Percentiles rank a stretch among this genome's conserved stretches.
Evolutionary conservation across 2,113 vertebrate genomes (phyloP).

Genomic region (Datnioides undecimradiatus): DNA sequence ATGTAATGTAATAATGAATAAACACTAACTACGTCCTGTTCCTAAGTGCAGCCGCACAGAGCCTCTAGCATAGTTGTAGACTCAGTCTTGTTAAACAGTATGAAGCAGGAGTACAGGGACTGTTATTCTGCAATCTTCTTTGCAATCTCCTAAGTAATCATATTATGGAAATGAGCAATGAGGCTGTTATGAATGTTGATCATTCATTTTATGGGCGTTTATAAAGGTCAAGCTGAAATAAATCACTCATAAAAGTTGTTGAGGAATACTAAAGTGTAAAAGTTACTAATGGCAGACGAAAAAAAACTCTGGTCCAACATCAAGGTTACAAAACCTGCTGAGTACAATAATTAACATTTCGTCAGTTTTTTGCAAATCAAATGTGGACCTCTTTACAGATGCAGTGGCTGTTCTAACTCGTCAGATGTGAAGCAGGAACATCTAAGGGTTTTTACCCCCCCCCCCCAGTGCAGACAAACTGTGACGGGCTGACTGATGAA

Average conservation of each 20-base stretch:
- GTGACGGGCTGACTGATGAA: constrained; percentile 6
- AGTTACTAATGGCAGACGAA: not conserved
- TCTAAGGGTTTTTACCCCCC: constrained; percentile 18
- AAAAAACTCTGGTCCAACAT: not conserved
- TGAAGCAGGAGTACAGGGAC: not conserved
- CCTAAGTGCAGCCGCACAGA: not conserved
- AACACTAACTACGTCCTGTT: no score
- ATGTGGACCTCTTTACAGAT: constrained; percentile 14
- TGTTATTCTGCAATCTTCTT: not conserved
- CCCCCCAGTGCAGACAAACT: constrained; percentile 8
- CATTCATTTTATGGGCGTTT: constrained; percentile 19
- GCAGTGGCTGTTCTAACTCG: constrained; percentile 3
- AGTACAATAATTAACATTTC: constrained; percentile 16
- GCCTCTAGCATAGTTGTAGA: not conserved
- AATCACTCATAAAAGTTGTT: constrained; percentile 33
- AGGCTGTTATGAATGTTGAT: constrained; percentile 36
- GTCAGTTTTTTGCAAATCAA: constrained; percentile 28
- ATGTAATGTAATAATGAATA: no score
- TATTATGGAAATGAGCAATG: constrained; percentile 16
- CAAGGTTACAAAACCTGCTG: not conserved
- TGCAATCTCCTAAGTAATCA: constrained; percentile 10
- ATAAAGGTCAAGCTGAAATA: constrained; percentile 44
- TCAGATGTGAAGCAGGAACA: constrained; percentile 31
- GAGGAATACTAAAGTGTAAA: constrained; percentile 21
- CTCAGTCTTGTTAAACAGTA: not conserved